phyloP scores from a whole-genome alignment of 2,113 vertebrate genomes.

The Brevimyrus niger region DNA sequence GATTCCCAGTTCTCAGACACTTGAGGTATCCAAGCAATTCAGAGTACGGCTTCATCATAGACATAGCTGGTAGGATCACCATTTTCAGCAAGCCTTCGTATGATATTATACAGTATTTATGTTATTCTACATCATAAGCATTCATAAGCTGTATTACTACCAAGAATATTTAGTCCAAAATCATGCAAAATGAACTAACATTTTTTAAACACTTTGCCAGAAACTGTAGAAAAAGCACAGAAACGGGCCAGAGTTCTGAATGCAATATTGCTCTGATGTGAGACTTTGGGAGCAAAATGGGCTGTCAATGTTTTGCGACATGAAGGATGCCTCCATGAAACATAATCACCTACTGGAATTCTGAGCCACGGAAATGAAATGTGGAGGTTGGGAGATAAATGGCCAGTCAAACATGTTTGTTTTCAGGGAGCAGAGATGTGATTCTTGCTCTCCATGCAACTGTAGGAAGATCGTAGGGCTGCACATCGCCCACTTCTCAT shows the following conservation, averaged over 20 bases:
- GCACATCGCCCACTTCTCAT: background rate
- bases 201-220: background rate
- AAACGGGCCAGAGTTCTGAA: background rate
- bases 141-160: background rate
- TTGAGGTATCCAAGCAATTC: background rate
- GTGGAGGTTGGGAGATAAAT: conserved; percentile 4
- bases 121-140: background rate
- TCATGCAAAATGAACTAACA: background rate
- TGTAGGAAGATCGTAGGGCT: background rate
- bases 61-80: background rate
- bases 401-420: background rate
- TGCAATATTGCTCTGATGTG: background rate
- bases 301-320: background rate
- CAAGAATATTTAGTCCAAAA: background rate
- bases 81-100: background rate
- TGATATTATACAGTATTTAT: background rate
- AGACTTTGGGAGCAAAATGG: background rate
- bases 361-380: conserved; percentile 1
- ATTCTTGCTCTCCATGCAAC: background rate
- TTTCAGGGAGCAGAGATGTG: background rate
- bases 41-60: background rate
- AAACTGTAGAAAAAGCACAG: background rate
- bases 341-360: background rate
- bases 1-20: background rate
- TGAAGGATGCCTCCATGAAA: background rate